These are phyloP conservation scores for Schizopygopsis malacanthus DNA, from an alignment of 2,797 vertebrate species.

Conservation along the genomic window DNA sequence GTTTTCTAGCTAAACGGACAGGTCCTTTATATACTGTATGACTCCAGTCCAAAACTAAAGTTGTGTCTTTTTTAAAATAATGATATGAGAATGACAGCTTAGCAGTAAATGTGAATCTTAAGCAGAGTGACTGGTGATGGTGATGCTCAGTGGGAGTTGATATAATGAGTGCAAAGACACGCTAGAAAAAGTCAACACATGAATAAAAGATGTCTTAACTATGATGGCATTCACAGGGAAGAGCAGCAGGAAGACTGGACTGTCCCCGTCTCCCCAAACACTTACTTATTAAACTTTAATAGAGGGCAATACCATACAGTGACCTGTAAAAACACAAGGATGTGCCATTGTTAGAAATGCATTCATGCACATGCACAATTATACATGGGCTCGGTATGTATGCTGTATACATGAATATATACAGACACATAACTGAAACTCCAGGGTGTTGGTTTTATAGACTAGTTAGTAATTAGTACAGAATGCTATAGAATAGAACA, in stretches of 20 bases:
- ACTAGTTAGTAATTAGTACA: not conserved
- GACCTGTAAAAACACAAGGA: constrained; percentile 18
- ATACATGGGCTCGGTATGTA: not conserved
- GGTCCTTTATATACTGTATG: not conserved
- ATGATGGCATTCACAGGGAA: constrained; percentile 37
- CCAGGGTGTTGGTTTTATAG: not conserved
- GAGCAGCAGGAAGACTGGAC: constrained; percentile 10
- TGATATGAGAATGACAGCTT: not conserved
- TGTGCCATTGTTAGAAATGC: not conserved
- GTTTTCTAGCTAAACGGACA: not conserved
- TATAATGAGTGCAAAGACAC: constrained; percentile 4
- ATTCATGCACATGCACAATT: not conserved
- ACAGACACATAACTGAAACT: not conserved
- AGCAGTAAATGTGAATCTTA: not conserved
- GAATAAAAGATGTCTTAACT: constrained; percentile 40
- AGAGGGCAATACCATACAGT: constrained; percentile 4
- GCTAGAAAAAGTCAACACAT: constrained; percentile 39
- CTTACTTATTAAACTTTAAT: constrained; percentile 32
- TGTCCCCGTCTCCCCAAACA: not conserved
- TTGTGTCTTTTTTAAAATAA: not conserved
- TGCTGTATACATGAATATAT: not conserved
- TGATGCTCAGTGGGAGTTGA: constrained; percentile 9
- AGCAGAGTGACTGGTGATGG: not conserved
- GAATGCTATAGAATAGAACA: not conserved
- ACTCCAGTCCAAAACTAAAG: not conserved